Evolutionary conservation across 1,140 invertebrate genomes (phyloP).

Genomic region (Paralvinella palmiformis): DNA sequence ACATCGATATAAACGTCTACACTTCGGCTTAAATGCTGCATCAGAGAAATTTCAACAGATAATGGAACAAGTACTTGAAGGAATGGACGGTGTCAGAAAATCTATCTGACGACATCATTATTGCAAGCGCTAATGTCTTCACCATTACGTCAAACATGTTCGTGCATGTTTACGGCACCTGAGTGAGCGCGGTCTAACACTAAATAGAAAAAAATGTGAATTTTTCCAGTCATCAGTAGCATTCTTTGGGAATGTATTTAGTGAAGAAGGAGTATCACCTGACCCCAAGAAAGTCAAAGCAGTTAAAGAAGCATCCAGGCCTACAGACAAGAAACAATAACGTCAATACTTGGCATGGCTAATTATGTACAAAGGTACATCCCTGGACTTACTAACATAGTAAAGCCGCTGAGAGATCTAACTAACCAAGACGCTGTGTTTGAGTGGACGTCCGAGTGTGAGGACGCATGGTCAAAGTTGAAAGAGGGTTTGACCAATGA

Average conservation of each 20-base stretch:
- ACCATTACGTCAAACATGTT: no score
- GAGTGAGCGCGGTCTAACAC: background rate
- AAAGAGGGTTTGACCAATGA: constrained; percentile 18
- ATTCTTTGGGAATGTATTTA: background rate
- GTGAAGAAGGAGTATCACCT: constrained; percentile 11
- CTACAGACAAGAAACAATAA: constrained; percentile 20
- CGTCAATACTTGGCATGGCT: constrained; percentile 20
- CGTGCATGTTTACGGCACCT: background rate
- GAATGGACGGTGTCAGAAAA: no score
- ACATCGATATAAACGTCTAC: no score
- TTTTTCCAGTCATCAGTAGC: background rate
- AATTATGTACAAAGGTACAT: constrained; percentile 20
- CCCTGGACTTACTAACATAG: constrained; percentile 20
- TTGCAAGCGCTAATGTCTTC: no score
- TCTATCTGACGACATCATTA: no score
- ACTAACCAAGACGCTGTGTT: constrained; percentile 18
- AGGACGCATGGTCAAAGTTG: constrained; percentile 23
- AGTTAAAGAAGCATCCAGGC: constrained; percentile 15
- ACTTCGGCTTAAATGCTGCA: no score
- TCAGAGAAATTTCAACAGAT: no score
- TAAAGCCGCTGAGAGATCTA: constrained; percentile 23
- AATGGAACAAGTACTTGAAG: no score
- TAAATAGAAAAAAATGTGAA: constrained; percentile 9
- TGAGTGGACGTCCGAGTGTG: constrained; percentile 19
- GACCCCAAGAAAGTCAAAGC: constrained; percentile 18